Percentiles rank a stretch among this genome's conserved stretches.
phyloP scores from a whole-genome alignment of 2,888 invertebrate genomes.

The Metellina segmentata region DNA sequence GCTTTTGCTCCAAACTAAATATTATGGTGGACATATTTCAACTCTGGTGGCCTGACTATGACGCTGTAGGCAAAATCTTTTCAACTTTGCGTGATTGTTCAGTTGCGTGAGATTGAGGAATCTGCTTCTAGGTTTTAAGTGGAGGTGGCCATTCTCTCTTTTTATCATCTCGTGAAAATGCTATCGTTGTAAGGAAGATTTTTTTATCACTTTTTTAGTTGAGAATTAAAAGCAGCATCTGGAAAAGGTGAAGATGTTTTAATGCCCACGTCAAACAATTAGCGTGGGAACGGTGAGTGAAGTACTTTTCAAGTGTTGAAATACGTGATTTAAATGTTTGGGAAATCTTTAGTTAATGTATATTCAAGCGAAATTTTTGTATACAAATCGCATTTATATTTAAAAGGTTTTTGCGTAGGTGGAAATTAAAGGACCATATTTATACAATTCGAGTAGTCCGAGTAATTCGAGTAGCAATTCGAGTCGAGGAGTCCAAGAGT shows the following conservation, averaged over 20 bases:
- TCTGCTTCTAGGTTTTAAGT: conserved; percentile 8
- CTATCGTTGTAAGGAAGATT: background rate
- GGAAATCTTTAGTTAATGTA: too few relatives aligned
- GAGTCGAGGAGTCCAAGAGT: too few relatives aligned
- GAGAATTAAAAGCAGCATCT: background rate
- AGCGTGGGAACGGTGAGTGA: background rate
- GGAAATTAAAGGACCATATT: too few relatives aligned
- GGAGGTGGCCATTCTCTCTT: conserved; percentile 4
- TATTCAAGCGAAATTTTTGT: too few relatives aligned
- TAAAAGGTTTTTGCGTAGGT: too few relatives aligned
- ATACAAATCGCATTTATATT: too few relatives aligned
- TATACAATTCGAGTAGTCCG: too few relatives aligned
- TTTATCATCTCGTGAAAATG: background rate
- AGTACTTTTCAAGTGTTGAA: background rate
- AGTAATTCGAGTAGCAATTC: too few relatives aligned
- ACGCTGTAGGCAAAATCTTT: conserved; percentile 14
- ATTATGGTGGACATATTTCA: background rate
- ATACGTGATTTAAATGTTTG: too few relatives aligned
- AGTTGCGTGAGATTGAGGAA: conserved; percentile 1
- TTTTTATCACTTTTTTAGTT: too few relatives aligned
- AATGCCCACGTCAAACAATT: background rate
- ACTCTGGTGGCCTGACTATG: background rate
- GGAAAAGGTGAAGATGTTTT: background rate
- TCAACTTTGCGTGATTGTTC: conserved; percentile 9
- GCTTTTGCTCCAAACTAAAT: background rate